phyloP scores from a whole-genome alignment of 35 echinoderm and acorn worm genomes.

The Anneissia japonica region DNA sequence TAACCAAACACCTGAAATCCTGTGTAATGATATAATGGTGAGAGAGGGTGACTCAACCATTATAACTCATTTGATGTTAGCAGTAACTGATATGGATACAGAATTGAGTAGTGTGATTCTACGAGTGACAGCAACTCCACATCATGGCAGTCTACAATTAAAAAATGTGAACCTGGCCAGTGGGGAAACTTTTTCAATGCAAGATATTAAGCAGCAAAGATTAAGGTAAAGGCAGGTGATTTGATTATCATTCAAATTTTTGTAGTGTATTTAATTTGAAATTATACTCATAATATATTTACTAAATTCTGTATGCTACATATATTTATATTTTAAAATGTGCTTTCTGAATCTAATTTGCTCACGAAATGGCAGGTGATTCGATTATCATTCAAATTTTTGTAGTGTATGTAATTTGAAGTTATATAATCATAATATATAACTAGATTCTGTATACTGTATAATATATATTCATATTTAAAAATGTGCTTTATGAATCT shows the following conservation, averaged over 20 bases:
- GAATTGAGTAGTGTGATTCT: slow-evolving; percentile 43
- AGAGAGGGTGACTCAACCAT: slow-evolving; percentile 59
- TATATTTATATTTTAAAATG: no score
- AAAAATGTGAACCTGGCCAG: slow-evolving; percentile 41
- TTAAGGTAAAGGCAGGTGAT: slow-evolving; percentile 48
- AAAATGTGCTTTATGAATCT: no score
- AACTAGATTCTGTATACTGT: background rate
- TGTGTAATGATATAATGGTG: slow-evolving; percentile 56
- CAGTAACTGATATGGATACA: slow-evolving; percentile 86
- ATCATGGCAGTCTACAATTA: slow-evolving; percentile 41
- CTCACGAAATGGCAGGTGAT: slow-evolving; percentile 21
- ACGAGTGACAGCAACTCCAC: slow-evolving; percentile 13
- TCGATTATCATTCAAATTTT: background rate
- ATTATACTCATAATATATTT: background rate
- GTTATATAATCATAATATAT: background rate
- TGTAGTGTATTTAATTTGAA: no score
- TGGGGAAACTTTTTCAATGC: slow-evolving; percentile 56
- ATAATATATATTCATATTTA: no score
- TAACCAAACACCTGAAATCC: slow-evolving; percentile 74
- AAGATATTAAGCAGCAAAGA: slow-evolving; percentile 54
- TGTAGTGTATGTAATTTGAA: no score
- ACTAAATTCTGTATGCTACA: background rate
- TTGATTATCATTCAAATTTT: background rate
- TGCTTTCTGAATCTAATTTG: no score
- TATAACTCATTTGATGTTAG: slow-evolving; percentile 48